phyloP scores from a whole-genome alignment of 2,797 vertebrate species.

The Cirrhinus mrigala region DNA sequence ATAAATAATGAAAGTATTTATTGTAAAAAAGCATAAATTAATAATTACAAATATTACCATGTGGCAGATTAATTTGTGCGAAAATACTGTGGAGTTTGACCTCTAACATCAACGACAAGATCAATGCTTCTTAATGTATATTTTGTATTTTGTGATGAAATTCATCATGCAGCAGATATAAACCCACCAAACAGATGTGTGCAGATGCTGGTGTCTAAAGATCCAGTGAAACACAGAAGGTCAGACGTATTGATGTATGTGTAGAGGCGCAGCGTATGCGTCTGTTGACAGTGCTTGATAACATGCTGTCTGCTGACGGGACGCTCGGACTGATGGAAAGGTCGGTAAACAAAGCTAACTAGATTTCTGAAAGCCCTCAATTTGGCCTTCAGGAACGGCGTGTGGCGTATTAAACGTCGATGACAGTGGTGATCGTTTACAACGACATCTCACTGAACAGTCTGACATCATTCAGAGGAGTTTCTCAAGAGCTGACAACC shows the following conservation, averaged over 20 bases:
- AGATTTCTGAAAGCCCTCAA: slow-evolving; percentile 21
- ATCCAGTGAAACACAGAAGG: background rate
- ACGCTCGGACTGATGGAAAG: background rate
- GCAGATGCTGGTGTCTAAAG: background rate
- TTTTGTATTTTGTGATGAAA: background rate
- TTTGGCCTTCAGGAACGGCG: background rate
- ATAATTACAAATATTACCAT: background rate
- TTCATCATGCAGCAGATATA: background rate
- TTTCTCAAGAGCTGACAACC: background rate
- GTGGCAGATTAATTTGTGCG: background rate
- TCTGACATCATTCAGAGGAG: background rate
- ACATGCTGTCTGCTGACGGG: background rate
- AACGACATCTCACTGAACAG: background rate
- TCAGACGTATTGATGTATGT: background rate
- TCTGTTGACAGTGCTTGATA: slow-evolving; percentile 3
- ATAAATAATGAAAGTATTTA: background rate
- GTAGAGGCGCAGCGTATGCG: background rate
- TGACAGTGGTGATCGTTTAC: background rate
- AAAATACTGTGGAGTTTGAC: background rate
- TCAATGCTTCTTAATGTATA: no score
- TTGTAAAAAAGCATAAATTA: background rate
- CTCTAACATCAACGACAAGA: background rate
- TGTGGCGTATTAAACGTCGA: background rate
- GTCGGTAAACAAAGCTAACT: slow-evolving; percentile 11
- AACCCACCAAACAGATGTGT: background rate